Base-by-base conservation (phyloP, 2,797 vertebrate genomes). In the Anguilla anguilla region DNA sequence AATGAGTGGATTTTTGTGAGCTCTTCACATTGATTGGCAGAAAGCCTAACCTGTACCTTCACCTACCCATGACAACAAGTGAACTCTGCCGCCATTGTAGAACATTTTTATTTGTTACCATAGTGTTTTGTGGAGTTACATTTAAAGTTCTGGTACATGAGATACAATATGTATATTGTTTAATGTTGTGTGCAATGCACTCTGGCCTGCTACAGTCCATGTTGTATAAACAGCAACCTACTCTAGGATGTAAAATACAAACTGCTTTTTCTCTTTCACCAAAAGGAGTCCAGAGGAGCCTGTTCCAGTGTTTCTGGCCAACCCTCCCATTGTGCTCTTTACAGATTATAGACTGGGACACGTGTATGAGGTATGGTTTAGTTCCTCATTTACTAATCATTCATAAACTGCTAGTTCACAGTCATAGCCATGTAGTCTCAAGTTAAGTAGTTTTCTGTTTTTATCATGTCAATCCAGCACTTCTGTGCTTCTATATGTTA, bases 291-390 rank as follows among this genome's bases (percentile, higher is more conserved):
- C 92, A 72, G 90, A 94, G 2, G 93, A 94, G 6, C 93, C 93
- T 0, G 89, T 92, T 35, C 97, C 96, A 0, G 93, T 97, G 84
- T 99, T 99, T 92, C 89, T 97, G 49, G 96, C 97, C 46, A 97
- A 95, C 5, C 99, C 99, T 3, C 90, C 97, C 1, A 79, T 96
- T 3, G 94, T 96, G 19, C 86, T 96, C 91, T 99, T 99, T 93
- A 95, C 93, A 0, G 93, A 97, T 83, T 99, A 98, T 92, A 95
- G 92, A 89, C 93, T 96, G 88, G 98, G 98, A 46, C 93, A 94
- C 0, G 95, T 97, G 81, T 99, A 98, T 91, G 97, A 99, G 97
- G 98, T 99, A 93, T 25, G 43, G 11, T 61, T n/a, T 83, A 39
- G 79, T 46, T 82, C 46, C 79, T 82, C 0, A 19, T 6, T 82